Evolutionary conservation across 2,113 vertebrate genomes (phyloP), one percentile per base, ranked within the genome.

Genomic region (Orthochromis indermauri): DNA sequence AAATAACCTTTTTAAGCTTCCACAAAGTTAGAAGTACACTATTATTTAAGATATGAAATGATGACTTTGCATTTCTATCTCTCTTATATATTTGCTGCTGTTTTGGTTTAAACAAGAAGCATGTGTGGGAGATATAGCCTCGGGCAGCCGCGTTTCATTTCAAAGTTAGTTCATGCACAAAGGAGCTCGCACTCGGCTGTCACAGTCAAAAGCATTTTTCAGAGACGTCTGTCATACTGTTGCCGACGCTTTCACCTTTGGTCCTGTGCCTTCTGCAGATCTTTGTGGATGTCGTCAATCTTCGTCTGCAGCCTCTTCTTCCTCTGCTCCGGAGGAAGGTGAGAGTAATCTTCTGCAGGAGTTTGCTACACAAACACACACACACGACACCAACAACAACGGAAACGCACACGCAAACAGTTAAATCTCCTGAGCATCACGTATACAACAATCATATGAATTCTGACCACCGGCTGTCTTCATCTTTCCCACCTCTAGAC

Each of bases 191-290:
- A 51, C 45, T 78, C 5, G 0, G 45, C 45, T 49, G 73, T 47
- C 42, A 85, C 31, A 78, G 17, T 53, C 31, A 53, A 21, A n/a
- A 21, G 53, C 13, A 11, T 35, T 47, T 82, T 61, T 47, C 21
- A 63, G 14, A 28, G 53, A 35, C 8, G 14, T 4, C 31, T 17
- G n/a, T 37, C 24, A 49, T 24, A 3, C 11, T 59, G 19, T 16
- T 31, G 28, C 11, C 14, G 31, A 54, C 31, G 66, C 16, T 7
- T 7, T 91, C 81, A 99, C 98, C 98, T 98, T 94, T 98, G 97
- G 94, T 99, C 98, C 55, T 96, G 97, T 89, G 97, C 96, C 92
- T 98, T 99, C 90, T 98, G 97, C 61, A 99, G 96, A 53, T 99
- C 98, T 95, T 97, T 97, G 90, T 93, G 96, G 81, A 99, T 96